These are phyloP conservation scores for Aphis gossypii DNA, from an alignment of 1,140 invertebrate genomes.

Conservation along the genomic window DNA sequence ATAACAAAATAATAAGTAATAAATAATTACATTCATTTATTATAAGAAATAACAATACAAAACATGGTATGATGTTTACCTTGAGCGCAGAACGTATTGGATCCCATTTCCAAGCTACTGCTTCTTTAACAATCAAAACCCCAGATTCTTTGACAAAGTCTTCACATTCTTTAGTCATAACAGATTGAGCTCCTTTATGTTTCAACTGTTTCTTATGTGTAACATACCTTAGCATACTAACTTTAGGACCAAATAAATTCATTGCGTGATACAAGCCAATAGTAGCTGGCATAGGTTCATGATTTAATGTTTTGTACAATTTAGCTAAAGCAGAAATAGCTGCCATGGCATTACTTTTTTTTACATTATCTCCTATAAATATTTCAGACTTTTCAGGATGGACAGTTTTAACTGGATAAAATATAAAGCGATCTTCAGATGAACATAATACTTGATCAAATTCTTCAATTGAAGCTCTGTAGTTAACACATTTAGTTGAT, in stretches of 20 bases:
- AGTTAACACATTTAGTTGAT: constrained; percentile 37
- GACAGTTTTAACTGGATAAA: constrained; percentile 26
- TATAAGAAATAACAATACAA: constrained; percentile 44
- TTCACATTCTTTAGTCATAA: constrained; percentile 67
- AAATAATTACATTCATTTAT: background rate
- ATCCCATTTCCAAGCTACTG: constrained; percentile 84
- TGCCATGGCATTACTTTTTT: constrained; percentile 52
- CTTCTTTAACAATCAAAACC: constrained; percentile 76
- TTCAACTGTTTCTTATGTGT: constrained; percentile 44
- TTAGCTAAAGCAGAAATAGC: constrained; percentile 51
- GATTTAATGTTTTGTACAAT: constrained; percentile 45
- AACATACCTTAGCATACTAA: constrained; percentile 28
- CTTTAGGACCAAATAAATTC: constrained; percentile 55
- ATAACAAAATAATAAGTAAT: constrained; percentile 36
- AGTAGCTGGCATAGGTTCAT: constrained; percentile 45
- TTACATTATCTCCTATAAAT: constrained; percentile 45
- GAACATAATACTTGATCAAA: constrained; percentile 51
- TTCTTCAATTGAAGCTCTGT: constrained; percentile 26
- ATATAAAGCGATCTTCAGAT: constrained; percentile 50
- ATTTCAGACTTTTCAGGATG: constrained; percentile 43
- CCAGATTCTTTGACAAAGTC: constrained; percentile 78
- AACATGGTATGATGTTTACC: constrained; percentile 65
- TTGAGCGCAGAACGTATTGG: constrained; percentile 79
- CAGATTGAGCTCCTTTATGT: constrained; percentile 25
- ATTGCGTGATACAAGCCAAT: constrained; percentile 44